These are phyloP conservation scores for Limnephilus lunatus DNA, from an alignment of 2,888 invertebrate genomes.

Conservation along the genomic window DNA sequence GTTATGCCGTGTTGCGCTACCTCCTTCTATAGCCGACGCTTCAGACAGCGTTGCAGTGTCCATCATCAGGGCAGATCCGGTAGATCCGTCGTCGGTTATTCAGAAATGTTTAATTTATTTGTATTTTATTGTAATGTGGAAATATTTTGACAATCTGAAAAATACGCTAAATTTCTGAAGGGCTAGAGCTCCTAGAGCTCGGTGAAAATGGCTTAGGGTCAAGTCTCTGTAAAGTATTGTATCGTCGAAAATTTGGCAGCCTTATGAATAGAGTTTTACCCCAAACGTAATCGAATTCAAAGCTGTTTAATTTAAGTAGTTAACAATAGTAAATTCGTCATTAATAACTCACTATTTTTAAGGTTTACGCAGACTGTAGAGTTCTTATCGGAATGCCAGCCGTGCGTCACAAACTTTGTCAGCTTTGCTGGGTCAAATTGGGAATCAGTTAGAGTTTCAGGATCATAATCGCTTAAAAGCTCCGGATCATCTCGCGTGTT, in stretches of 20 bases:
- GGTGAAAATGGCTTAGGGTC: neutral
- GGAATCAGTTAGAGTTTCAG: neutral
- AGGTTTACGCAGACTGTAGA: constrained; percentile 24
- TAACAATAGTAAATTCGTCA: neutral
- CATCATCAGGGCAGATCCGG: too few relatives aligned
- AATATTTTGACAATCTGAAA: too few relatives aligned
- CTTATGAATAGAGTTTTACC: neutral
- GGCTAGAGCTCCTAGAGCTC: too few relatives aligned
- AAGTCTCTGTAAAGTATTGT: neutral
- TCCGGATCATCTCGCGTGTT: neutral
- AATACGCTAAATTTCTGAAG: too few relatives aligned
- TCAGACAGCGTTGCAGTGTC: too few relatives aligned
- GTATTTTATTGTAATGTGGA: too few relatives aligned
- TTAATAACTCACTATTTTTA: constrained; percentile 33
- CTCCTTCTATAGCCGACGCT: too few relatives aligned
- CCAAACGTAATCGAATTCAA: neutral
- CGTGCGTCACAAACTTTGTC: constrained; percentile 35
- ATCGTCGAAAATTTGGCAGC: neutral
- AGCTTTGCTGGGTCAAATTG: neutral
- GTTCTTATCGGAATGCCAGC: constrained; percentile 31
- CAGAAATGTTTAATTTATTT: too few relatives aligned
- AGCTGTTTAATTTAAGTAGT: neutral
- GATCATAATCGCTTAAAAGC: neutral
- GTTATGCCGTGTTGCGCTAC: too few relatives aligned
- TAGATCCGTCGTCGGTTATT: too few relatives aligned